Conservation (phyloP, 2,797 vertebrate species). For the Pseudomugil gertrudae region DNA sequence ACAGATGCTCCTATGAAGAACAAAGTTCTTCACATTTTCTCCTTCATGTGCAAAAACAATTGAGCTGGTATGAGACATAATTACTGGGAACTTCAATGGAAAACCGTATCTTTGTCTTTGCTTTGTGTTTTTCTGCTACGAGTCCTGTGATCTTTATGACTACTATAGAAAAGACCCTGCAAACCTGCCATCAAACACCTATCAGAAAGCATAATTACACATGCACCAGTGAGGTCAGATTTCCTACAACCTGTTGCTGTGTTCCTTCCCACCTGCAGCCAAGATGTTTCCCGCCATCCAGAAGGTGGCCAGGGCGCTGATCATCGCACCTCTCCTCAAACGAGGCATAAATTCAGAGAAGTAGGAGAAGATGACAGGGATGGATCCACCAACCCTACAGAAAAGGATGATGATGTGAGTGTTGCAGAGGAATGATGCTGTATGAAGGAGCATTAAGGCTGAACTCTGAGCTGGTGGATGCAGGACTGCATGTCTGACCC, state of each 20-base stretch:
- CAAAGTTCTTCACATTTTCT: too few species aligned
- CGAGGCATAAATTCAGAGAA: slow-evolving; percentile 85
- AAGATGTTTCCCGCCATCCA: slow-evolving; percentile 86
- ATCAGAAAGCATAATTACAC: not conserved
- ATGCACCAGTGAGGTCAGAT: not conserved
- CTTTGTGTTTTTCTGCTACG: not conserved
- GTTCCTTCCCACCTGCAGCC: slow-evolving; percentile 75
- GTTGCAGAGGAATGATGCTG: not conserved
- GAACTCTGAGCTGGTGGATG: not conserved
- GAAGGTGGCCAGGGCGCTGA: slow-evolving; percentile 84
- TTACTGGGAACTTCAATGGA: not conserved
- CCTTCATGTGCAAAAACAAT: too few species aligned
- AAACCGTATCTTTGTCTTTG: not conserved
- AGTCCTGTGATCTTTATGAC: not conserved
- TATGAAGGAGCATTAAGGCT: not conserved
- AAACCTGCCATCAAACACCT: not conserved
- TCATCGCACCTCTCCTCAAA: slow-evolving; percentile 78
- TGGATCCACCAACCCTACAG: slow-evolving; percentile 82
- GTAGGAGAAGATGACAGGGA: slow-evolving; percentile 86
- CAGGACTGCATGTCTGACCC: too few species aligned
- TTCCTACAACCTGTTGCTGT: not conserved
- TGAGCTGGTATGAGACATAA: not conserved
- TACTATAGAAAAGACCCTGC: not conserved
- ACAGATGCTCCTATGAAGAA: too few species aligned
- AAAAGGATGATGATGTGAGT: not conserved